phyloP scores from a whole-genome alignment of 2,888 invertebrate species.

The Stramonita haemastoma region DNA sequence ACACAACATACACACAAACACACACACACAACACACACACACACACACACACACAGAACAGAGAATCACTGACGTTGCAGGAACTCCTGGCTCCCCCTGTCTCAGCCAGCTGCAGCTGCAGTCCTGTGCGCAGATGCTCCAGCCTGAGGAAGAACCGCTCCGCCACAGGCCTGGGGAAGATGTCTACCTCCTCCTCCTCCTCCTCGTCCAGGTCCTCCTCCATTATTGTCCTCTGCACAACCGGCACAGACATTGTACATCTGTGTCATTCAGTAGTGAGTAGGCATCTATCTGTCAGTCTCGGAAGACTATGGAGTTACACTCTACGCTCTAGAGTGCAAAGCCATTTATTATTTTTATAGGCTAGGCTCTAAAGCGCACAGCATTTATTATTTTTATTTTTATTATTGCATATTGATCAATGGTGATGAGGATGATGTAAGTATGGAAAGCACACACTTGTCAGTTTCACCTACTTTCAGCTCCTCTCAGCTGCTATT shows the following conservation, averaged over 20 bases:
- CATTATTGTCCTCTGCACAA: slow-evolving; percentile 46
- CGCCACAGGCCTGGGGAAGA: slow-evolving; percentile 89
- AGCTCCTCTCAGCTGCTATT: too few species aligned
- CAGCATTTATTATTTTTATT: too few species aligned
- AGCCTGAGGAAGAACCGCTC: slow-evolving; percentile 90
- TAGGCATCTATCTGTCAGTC: too few species aligned
- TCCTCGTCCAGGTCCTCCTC: slow-evolving; percentile 56
- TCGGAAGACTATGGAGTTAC: too few species aligned
- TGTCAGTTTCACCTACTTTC: too few species aligned
- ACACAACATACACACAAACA: too few species aligned
- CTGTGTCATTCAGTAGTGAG: neutral
- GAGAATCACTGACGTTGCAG: slow-evolving; percentile 68
- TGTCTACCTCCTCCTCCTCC: slow-evolving; percentile 73
- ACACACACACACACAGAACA: neutral
- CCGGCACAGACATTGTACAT: neutral
- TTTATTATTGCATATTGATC: too few species aligned
- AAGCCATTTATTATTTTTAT: too few species aligned
- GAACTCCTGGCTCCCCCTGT: slow-evolving; percentile 83
- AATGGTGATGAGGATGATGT: too few species aligned
- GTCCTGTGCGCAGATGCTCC: slow-evolving; percentile 88
- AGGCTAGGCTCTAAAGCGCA: too few species aligned
- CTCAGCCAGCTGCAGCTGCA: slow-evolving; percentile 88
- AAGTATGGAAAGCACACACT: too few species aligned
- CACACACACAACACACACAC: neutral
- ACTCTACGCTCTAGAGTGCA: too few species aligned